Base-by-base conservation (phyloP, 2,113 vertebrate genomes). In the Lophotis ruficrista region DNA sequence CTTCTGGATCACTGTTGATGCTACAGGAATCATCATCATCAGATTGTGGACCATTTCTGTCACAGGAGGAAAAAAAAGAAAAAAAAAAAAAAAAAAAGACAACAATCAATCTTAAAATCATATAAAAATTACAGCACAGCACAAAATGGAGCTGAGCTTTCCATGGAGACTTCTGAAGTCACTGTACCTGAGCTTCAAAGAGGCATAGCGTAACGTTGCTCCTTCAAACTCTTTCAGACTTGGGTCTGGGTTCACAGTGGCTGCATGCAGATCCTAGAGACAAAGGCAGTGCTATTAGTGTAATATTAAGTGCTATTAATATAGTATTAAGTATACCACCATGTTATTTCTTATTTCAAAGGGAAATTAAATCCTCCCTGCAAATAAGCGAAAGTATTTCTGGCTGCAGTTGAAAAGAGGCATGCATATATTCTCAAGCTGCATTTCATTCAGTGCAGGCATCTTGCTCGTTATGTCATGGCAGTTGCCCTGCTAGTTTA, bases 181-280 rank as follows among this genome's bases (percentile, higher is more conserved):
- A n/a, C 7, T 82, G 95, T 98, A 99, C 99, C 99, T 99, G 94
- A 99, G 98, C 84, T 99, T 99, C 91, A 99, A 97, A 83, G 99
- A 99, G 37, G 99, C 99, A 69, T 99, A 99, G 87, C 99, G 99
- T 22, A 99, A 97, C 0, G 99, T 99, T 10, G 99, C 99, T 90
- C 99, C 99, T 98, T 99, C 99, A 94, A 99, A 99, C 45, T 99
- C 99, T 97, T 99, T 99, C 70, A 99, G 98, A 95, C 99, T 99
- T 83, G 99, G 99, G 84, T 99, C 99, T 18, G 99, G 98, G 92
- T 99, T 99, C 81, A 99, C 98, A 14, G 99, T 99, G 91, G 99
- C 99, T 89, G 99, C 99, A 38, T 99, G 99, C 77, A 99, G 97
- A 91, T 99, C 99, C 99, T 99, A 95, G 56, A 97, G 91, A 97